Evolutionary conservation across 1,140 invertebrate genomes (phyloP).

Genomic region (Dendroctonus ponderosae): DNA sequence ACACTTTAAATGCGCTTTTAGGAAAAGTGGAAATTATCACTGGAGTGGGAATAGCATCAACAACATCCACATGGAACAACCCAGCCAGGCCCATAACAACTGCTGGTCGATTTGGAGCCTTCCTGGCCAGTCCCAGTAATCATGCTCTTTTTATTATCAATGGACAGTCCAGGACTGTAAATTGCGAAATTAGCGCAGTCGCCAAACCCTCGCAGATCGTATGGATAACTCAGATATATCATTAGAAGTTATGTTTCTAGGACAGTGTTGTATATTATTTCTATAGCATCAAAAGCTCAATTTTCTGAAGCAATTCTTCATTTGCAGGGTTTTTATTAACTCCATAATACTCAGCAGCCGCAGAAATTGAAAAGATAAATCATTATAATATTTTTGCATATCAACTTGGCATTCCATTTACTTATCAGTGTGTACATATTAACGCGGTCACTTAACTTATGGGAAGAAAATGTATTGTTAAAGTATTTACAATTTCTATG

Average conservation of each 20-base stretch:
- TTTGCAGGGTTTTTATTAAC: neutral
- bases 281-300: neutral
- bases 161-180: conserved; percentile 70
- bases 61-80: conserved; percentile 65
- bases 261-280: neutral
- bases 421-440: neutral
- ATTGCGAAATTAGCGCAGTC: conserved; percentile 74
- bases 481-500: conserved; percentile 1
- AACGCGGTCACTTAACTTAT: neutral
- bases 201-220: conserved; percentile 65
- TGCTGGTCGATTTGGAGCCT: conserved; percentile 68
- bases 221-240: conserved; percentile 61
- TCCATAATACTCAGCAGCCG: neutral
- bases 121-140: conserved; percentile 72
- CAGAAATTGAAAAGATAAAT: neutral
- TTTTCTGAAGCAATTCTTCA: neutral
- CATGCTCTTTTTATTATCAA: conserved; percentile 74
- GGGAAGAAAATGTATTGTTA: neutral
- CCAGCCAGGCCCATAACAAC: conserved; percentile 68
- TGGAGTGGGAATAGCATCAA: conserved; percentile 66
- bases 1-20: conserved; percentile 39
- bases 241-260: conserved; percentile 40
- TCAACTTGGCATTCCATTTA: neutral
- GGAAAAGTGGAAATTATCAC: conserved; percentile 82
- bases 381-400: conserved; percentile 4